Evolutionary conservation across 1,140 invertebrate species (phyloP).

Genomic region (Rhizoglyphus robini): DNA sequence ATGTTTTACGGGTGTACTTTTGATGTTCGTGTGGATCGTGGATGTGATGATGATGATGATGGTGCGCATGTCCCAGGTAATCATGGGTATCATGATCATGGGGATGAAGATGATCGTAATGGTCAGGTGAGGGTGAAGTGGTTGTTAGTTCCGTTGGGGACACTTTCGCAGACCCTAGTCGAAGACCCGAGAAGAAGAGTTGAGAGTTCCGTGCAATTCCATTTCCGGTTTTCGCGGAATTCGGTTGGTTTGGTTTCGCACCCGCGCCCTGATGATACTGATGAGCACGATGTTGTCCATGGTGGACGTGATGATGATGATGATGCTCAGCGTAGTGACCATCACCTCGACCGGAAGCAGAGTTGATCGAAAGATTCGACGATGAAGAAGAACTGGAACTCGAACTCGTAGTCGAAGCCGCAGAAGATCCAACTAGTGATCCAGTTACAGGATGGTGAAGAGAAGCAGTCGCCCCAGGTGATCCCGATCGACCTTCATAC

Average conservation of each 20-base stretch:
- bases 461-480: neutral
- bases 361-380: neutral
- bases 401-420: neutral
- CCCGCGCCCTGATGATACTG: neutral
- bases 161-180: neutral
- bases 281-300: neutral
- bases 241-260: neutral
- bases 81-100: neutral
- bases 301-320: neutral
- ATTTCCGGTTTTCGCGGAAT: neutral
- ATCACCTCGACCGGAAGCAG: neutral
- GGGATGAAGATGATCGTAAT: neutral
- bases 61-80: neutral
- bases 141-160: neutral
- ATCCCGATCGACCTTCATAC: constrained; percentile 24
- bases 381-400: neutral
- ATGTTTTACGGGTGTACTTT: neutral
- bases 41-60: constrained; percentile 1
- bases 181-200: neutral
- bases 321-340: neutral
- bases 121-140: neutral
- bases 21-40: constrained; percentile 12
- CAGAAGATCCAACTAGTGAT: neutral
- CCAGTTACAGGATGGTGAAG: neutral
- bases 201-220: neutral